Evolutionary conservation across 2,888 invertebrate genomes (phyloP), one percentile per base, ranked within the genome.

Genomic region (Chesias legatella): DNA sequence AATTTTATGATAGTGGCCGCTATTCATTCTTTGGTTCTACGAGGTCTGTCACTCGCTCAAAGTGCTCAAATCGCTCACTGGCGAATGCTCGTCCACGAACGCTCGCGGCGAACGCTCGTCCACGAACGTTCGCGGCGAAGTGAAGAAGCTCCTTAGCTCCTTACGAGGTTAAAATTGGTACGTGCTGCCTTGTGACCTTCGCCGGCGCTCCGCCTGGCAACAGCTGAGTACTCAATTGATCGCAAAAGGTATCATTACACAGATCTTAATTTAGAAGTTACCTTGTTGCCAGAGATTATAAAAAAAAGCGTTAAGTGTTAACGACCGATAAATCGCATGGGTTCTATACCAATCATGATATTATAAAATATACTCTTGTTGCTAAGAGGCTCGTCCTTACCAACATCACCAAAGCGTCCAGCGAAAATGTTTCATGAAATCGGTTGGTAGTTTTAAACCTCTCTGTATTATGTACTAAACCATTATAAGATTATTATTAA

Each of bases 231-330:
- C 63, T 57, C 61, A 68, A 70, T 67, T 67, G 70, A 66, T 63
- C 61, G 61, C 61, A 63, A 67, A 69, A 70, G 69, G 65, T 68
- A 67, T 68, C 63, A 68, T 68, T 67, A 67, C 60, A 65, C 62
- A 53, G 60, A 67, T 68, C 65, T 70, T 65, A 65, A 70, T 70
- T 68, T 68, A 70, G 67, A 70, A 67, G 60, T 65, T 67, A 64
- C 69, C 67, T 67, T 64, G 69, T 59, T 55, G 57, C 62, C 56
- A 49, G 53, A 53, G 63, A 56, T 64, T 63, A n/a, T 49, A 52
- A 55, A 59, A 49, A 52, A 58, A 50, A 60, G 53, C 55, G 64
- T 57, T 55, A 63, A 64, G 63, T 60, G 58, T 58, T 61, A 55
- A 57, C 56, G 51, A 43, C 45, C 48, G 47, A 53, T 59, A 54